These are phyloP conservation scores for Orthonevra nobilis DNA, from an alignment of 2,888 invertebrate species.

Conservation along the genomic window DNA sequence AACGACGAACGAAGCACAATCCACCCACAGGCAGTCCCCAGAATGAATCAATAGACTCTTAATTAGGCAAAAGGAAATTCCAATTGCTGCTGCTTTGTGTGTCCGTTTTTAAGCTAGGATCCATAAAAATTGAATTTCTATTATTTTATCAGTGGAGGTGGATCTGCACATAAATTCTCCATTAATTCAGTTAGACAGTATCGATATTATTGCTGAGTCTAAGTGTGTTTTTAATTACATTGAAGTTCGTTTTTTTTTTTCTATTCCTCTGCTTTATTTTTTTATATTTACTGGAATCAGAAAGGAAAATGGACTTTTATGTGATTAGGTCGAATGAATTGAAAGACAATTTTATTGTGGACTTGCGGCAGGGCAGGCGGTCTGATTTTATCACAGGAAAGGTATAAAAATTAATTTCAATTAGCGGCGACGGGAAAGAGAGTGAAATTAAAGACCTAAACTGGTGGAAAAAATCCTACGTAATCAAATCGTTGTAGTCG, in stretches of 20 bases:
- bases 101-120: slow-evolving; percentile 42
- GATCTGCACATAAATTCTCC: slow-evolving; percentile 28
- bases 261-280: too few species aligned
- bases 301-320: neutral
- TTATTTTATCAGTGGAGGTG: slow-evolving; percentile 22
- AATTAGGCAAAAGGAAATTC: slow-evolving; percentile 59
- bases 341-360: slow-evolving; percentile 14
- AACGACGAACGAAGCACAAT: slow-evolving; percentile 3
- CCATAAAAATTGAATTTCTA: slow-evolving; percentile 49
- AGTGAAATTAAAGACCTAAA: too few species aligned
- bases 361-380: neutral
- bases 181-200: slow-evolving; percentile 51
- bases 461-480: too few species aligned
- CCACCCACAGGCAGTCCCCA: neutral
- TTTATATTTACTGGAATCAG: neutral
- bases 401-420: slow-evolving; percentile 49
- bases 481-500: too few species aligned
- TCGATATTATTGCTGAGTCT: slow-evolving; percentile 44
- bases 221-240: slow-evolving; percentile 48
- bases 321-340: slow-evolving; percentile 21
- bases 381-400: slow-evolving; percentile 25
- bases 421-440: slow-evolving; percentile 32
- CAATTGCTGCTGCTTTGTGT: slow-evolving; percentile 10
- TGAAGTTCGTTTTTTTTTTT: slow-evolving; percentile 6
- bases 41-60: slow-evolving; percentile 49